A percentile compares a stretch with the other conserved stretches of the same genome.
These are phyloP conservation scores for Drosophila macrothrix DNA, from an alignment of 2,888 invertebrate species.

Conservation along the genomic window DNA sequence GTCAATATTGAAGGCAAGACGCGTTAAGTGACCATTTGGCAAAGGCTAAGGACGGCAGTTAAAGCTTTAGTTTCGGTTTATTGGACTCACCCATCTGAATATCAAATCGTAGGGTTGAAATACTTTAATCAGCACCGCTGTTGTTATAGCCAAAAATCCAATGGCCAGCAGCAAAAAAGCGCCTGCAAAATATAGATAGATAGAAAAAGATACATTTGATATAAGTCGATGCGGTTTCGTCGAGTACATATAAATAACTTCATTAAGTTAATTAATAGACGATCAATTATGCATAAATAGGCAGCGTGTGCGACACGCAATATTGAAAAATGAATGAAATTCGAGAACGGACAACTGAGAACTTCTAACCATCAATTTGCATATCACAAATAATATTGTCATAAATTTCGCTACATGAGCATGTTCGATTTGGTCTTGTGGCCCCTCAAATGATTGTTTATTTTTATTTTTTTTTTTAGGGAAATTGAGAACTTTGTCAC, in stretches of 20 bases:
- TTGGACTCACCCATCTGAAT: slow-evolving; percentile 88
- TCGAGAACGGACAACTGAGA: slow-evolving; percentile 1
- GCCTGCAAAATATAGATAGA: slow-evolving; percentile 87
- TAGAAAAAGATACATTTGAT: slow-evolving; percentile 8
- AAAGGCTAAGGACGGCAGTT: slow-evolving; percentile 66
- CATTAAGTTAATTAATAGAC: slow-evolving; percentile 62
- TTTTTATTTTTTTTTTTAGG: not conserved
- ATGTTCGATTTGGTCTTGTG: slow-evolving; percentile 8
- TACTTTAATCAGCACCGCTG: slow-evolving; percentile 89
- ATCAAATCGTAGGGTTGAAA: slow-evolving; percentile 91
- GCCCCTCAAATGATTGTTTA: not conserved
- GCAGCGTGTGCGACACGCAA: slow-evolving; percentile 33
- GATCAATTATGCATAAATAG: slow-evolving; percentile 49
- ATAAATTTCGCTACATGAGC: slow-evolving; percentile 22
- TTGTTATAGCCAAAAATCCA: slow-evolving; percentile 88
- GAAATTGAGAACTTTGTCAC: slow-evolving; percentile 22
- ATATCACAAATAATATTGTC: slow-evolving; percentile 31
- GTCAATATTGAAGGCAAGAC: slow-evolving; percentile 41
- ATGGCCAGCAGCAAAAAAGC: slow-evolving; percentile 89
- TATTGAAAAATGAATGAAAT: slow-evolving; percentile 28
- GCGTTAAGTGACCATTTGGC: slow-evolving; percentile 35
- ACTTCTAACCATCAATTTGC: slow-evolving; percentile 33
- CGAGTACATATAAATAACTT: slow-evolving; percentile 65
- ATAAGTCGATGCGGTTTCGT: slow-evolving; percentile 25
- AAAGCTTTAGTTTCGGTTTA: slow-evolving; percentile 48